Percentiles rank a stretch among this genome's conserved stretches.
Evolutionary conservation across 2,888 invertebrate genomes (phyloP).

Genomic region (Hyles lineata): DNA sequence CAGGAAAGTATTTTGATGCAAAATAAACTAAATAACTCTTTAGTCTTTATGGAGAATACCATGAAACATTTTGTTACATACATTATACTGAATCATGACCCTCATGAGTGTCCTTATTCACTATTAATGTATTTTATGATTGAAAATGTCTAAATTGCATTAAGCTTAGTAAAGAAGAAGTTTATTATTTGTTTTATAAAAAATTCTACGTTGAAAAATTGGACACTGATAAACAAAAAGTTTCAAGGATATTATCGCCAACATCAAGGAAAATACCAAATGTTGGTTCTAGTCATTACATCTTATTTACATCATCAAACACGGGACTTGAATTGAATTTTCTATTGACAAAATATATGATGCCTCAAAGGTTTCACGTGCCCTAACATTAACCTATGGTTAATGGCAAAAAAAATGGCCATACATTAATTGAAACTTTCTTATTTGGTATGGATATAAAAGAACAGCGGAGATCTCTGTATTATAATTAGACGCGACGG

Average conservation of each 20-base stretch:
- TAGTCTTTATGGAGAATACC: not conserved
- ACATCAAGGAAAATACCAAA: too few species aligned
- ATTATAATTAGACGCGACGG: constrained; percentile 77
- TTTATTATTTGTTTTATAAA: too few species aligned
- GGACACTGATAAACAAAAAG: too few species aligned
- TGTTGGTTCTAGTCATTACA: not conserved
- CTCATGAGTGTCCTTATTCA: too few species aligned
- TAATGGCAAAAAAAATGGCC: not conserved
- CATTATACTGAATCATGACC: not conserved
- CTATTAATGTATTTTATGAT: too few species aligned
- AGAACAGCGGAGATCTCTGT: constrained; percentile 28
- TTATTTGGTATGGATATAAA: constrained; percentile 28
- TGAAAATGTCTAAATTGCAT: too few species aligned
- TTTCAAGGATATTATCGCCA: too few species aligned
- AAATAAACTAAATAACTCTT: not conserved
- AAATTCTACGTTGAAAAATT: too few species aligned
- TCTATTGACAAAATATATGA: not conserved
- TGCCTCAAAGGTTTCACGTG: not conserved
- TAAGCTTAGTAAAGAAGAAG: too few species aligned
- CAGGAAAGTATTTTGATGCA: not conserved
- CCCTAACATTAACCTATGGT: not conserved
- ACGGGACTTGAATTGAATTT: not conserved
- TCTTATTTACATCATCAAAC: not conserved
- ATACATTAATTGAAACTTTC: constrained; percentile 1
- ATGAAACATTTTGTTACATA: not conserved